Evolutionary conservation across 2,797 vertebrate species (phyloP).

Genomic region (Knipowitschia caucasica): DNA sequence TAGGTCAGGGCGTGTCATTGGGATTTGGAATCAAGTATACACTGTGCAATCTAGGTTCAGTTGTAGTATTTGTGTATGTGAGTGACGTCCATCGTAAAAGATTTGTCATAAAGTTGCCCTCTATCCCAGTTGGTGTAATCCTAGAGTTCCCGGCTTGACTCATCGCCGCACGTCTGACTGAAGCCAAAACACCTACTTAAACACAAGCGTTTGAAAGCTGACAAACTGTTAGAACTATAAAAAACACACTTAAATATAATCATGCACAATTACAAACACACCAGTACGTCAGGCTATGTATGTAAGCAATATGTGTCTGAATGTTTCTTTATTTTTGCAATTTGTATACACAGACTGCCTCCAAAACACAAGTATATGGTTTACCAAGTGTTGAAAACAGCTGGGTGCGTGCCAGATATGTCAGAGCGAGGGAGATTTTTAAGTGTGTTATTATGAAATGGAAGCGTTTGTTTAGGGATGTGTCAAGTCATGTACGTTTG

Average conservation of each 20-base stretch:
- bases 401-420: neutral
- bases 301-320: neutral
- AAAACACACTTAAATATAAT: too few relatives aligned
- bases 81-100: neutral
- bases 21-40: too few relatives aligned
- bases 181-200: neutral
- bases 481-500: neutral
- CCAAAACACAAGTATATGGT: neutral
- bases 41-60: too few relatives aligned
- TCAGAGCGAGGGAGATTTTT: neutral
- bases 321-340: neutral
- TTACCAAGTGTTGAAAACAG: neutral
- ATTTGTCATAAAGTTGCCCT: neutral
- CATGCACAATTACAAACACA: too few relatives aligned
- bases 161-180: constrained; percentile 3
- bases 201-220: neutral
- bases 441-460: neutral
- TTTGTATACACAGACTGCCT: neutral
- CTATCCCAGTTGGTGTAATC: neutral
- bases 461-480: neutral
- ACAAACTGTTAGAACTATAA: too few relatives aligned
- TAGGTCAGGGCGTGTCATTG: neutral
- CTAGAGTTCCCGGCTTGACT: constrained; percentile 44
- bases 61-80: neutral
- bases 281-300: neutral